A percentile compares a stretch with the other conserved stretches of the same genome.
Evolutionary conservation across 2,888 invertebrate species (phyloP).

Genomic region (Aporophyla lueneburgensis): DNA sequence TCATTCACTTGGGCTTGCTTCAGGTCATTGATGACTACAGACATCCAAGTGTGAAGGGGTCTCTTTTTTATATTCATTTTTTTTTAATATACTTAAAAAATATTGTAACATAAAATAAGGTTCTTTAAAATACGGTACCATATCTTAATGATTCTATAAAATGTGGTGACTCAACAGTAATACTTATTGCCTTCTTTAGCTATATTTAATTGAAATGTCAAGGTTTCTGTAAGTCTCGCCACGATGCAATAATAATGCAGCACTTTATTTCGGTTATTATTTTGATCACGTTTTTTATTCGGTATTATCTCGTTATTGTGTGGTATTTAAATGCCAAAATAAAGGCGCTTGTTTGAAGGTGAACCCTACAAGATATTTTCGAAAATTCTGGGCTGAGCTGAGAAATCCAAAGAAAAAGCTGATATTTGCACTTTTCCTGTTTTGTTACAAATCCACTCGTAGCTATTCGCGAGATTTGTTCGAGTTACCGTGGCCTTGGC

Average conservation of each 20-base stretch:
- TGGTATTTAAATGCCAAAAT: slow-evolving; percentile 23
- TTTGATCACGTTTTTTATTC: slow-evolving; percentile 38
- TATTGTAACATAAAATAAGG: too few species aligned
- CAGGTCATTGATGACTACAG: too few species aligned
- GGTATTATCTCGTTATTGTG: background rate
- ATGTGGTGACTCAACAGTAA: background rate
- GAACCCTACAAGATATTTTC: background rate
- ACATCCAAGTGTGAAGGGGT: too few species aligned
- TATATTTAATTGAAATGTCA: slow-evolving; percentile 41
- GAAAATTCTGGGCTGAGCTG: background rate
- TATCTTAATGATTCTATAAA: too few species aligned
- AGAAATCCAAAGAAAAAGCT: background rate
- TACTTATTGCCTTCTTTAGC: background rate
- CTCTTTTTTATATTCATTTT: too few species aligned
- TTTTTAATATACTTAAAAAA: too few species aligned
- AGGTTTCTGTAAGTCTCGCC: slow-evolving; percentile 23
- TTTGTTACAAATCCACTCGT: too few species aligned
- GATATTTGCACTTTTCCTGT: background rate
- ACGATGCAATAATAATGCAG: slow-evolving; percentile 26
- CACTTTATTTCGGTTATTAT: slow-evolving; percentile 32
- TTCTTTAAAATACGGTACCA: too few species aligned
- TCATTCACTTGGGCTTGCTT: too few species aligned
- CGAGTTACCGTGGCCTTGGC: too few species aligned
- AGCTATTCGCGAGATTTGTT: background rate
- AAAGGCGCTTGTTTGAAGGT: background rate